Conservation (phyloP, 2,888 invertebrate genomes). For the Horisme vitalbata region DNA sequence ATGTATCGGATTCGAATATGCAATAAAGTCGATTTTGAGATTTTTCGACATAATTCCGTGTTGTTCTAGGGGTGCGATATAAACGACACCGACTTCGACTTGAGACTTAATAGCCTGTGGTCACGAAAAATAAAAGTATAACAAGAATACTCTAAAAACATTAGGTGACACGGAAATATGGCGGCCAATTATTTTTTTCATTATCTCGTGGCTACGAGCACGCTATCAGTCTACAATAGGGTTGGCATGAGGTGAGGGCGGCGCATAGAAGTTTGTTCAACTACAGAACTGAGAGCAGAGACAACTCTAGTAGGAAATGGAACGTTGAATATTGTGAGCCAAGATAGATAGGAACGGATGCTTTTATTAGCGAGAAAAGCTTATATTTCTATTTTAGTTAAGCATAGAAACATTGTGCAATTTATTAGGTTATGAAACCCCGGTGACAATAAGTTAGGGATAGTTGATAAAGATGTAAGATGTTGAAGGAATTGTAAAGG, state of each 20-base stretch:
- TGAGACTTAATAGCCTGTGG: slow-evolving; percentile 21
- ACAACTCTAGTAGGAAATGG: slow-evolving; percentile 7
- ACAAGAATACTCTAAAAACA: slow-evolving; percentile 28
- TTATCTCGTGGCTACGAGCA: slow-evolving; percentile 20
- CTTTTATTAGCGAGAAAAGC: slow-evolving; percentile 12
- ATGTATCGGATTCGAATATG: too few species aligned
- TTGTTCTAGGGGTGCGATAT: too few species aligned
- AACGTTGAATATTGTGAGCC: slow-evolving; percentile 13
- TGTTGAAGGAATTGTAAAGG: too few species aligned
- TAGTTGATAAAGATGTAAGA: too few species aligned
- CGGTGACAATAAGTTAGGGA: too few species aligned
- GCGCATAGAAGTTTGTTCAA: too few species aligned
- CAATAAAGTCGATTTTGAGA: too few species aligned
- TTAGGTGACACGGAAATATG: slow-evolving; percentile 29
- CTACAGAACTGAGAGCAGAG: too few species aligned
- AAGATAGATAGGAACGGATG: slow-evolving; percentile 5
- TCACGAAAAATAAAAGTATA: slow-evolving; percentile 27
- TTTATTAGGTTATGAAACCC: too few species aligned
- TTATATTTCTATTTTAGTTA: neutral
- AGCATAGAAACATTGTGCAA: too few species aligned
- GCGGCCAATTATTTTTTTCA: slow-evolving; percentile 35
- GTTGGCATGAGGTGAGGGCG: neutral
- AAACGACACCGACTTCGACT: neutral
- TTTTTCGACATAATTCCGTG: too few species aligned
- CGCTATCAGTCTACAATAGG: slow-evolving; percentile 17